Evolutionary conservation across 1,140 invertebrate genomes (phyloP), one percentile per base, ranked within the genome.

Genomic region (Eulimnadia texana): DNA sequence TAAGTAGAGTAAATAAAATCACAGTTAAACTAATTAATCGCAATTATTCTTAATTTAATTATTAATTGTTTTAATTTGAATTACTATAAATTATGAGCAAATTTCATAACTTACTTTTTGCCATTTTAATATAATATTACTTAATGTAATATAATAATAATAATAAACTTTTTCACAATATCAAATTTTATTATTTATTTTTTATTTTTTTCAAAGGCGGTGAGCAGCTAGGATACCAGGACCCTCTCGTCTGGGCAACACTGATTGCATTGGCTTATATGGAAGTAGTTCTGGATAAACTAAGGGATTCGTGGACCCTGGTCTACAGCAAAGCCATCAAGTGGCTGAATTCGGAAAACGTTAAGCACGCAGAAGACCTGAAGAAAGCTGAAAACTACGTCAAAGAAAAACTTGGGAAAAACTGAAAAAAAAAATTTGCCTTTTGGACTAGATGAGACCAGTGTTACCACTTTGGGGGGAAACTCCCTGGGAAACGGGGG

Each of bases 221-320:
- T 42, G 33, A 42, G 33, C 33, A 42, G 33, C 33, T 42, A 6
- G 33, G 33, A 42, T 42, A 9, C 33, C 33, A 42, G 33, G 33
- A 42, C 33, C 6, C 16, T 6, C 11, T 13, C 27, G 28, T 57
- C 1, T 57, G 55, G 55, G 55, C 55, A n/a, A 57, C 55, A 3
- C 27, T 33, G n/a, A 33, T 57, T 20, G 55, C 55, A 16, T 29
- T 57, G 19, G 55, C 55, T 23, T 57, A 19, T 27, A 28, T 57
- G 55, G 16, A 13, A 10, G 20, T 57, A 16, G 55, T 9, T 2
- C 19, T 57, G 20, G 28, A 16, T 33, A 20, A 57, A 0, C 28
- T 57, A 19, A 20, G 29, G 19, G 20, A 13, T n/a, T 19, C 55
- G 13, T 57, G 55, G 55, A 27, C 22, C 10, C 19, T 57, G 25